Evolutionary conservation across 2,888 invertebrate species (phyloP).

Genomic region (Drosophila mimica): DNA sequence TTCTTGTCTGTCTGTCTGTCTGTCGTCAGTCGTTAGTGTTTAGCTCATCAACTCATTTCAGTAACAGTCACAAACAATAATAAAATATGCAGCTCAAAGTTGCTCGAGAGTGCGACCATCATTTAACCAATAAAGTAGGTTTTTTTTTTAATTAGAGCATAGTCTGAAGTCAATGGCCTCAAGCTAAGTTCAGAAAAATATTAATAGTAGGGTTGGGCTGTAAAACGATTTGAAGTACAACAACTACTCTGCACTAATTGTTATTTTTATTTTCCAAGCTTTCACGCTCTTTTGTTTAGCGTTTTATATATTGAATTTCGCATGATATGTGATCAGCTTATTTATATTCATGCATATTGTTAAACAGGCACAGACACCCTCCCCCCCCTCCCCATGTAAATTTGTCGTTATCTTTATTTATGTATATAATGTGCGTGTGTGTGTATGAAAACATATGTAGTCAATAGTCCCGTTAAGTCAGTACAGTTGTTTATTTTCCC

Average conservation of each 20-base stretch:
- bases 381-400: constrained; percentile 11
- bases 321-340: constrained; percentile 30
- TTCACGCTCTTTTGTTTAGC: constrained; percentile 1
- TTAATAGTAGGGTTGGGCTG: not conserved
- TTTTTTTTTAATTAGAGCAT: constrained; percentile 17
- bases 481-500: constrained; percentile 63
- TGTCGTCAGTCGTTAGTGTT: not conserved
- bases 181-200: not conserved
- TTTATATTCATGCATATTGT: constrained; percentile 19
- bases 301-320: constrained; percentile 17
- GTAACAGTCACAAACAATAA: constrained; percentile 39
- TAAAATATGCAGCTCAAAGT: constrained; percentile 11
- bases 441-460: constrained; percentile 3
- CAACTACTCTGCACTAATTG: not conserved
- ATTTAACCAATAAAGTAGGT: not conserved
- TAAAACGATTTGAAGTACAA: not conserved
- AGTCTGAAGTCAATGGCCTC: constrained; percentile 31
- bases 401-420: constrained; percentile 25
- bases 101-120: constrained; percentile 9
- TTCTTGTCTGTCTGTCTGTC: constrained; percentile 3
- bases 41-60: constrained; percentile 23
- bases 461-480: constrained; percentile 21
- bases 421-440: constrained; percentile 1
- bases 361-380: not conserved
- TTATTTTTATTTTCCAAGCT: not conserved